Conservation (phyloP, 2,797 vertebrate species). For the Capromys pilorides region DNA sequence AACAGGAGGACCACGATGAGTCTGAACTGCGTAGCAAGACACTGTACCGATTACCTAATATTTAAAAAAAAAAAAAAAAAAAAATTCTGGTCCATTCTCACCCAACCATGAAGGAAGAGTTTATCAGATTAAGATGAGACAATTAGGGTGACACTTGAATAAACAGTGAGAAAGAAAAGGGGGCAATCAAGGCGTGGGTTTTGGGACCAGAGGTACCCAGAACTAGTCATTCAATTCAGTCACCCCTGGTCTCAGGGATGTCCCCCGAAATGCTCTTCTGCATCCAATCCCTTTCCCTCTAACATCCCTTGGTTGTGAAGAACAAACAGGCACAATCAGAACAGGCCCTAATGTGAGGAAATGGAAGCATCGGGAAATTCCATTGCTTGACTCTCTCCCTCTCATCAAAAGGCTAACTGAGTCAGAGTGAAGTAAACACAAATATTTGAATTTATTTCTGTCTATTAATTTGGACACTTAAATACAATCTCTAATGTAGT, state of each 20-base stretch:
- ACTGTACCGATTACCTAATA: too few relatives aligned
- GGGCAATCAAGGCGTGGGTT: background rate
- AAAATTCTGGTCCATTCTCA: constrained; percentile 44
- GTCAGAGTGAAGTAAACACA: background rate
- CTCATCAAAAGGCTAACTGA: background rate
- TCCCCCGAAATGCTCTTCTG: background rate
- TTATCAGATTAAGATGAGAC: constrained; percentile 50
- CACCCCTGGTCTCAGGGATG: background rate
- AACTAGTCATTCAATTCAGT: background rate
- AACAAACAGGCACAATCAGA: background rate
- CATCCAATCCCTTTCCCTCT: background rate
- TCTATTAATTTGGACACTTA: constrained; percentile 50
- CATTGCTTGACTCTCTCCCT: background rate
- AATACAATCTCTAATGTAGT: background rate
- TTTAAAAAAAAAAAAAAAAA: too few relatives aligned
- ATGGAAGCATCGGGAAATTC: background rate
- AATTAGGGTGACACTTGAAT: background rate
- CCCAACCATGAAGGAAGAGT: constrained; percentile 9
- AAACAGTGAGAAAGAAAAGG: background rate
- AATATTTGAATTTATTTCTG: constrained; percentile 58
- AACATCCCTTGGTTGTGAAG: background rate
- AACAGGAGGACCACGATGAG: too few relatives aligned
- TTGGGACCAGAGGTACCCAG: background rate
- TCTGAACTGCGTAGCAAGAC: too few relatives aligned
- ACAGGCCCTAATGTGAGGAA: background rate